These are phyloP conservation scores for Metaphire vulgaris DNA, from an alignment of 1,140 invertebrate genomes.

Conservation along the genomic window DNA sequence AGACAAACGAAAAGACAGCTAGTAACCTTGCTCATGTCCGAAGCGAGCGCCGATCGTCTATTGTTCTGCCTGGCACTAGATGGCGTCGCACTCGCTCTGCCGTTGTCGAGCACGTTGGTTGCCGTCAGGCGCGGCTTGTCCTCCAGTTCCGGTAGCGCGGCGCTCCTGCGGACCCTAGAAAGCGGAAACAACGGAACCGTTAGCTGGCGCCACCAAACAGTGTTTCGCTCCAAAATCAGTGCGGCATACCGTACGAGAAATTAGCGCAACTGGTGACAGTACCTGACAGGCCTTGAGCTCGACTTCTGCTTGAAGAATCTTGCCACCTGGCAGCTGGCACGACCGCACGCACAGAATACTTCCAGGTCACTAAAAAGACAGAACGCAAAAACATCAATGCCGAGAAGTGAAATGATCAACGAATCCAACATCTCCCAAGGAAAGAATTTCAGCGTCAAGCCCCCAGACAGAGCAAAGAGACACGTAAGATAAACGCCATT, in stretches of 20 bases:
- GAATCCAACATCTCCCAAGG: too few relatives aligned
- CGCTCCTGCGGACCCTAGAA: neutral
- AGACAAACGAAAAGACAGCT: too few relatives aligned
- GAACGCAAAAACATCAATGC: too few relatives aligned
- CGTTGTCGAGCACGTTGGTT: neutral
- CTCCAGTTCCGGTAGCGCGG: neutral
- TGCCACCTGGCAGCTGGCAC: neutral
- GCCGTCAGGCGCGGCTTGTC: neutral
- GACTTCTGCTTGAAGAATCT: constrained; percentile 2
- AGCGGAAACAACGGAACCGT: too few relatives aligned
- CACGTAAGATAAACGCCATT: too few relatives aligned
- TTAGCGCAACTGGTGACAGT: too few relatives aligned
- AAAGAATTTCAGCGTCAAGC: too few relatives aligned
- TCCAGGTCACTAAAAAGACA: neutral
- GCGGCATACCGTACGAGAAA: too few relatives aligned
- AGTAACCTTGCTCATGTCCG: neutral
- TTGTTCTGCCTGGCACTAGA: neutral
- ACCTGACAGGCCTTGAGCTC: neutral
- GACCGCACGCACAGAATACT: neutral
- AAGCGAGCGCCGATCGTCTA: neutral
- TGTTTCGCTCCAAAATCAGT: too few relatives aligned
- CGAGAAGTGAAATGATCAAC: too few relatives aligned
- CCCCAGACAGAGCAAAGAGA: too few relatives aligned
- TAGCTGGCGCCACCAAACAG: too few relatives aligned
- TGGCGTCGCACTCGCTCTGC: neutral